phyloP scores from a whole-genome alignment of 2,888 invertebrate species.

The Idaea straminata region DNA sequence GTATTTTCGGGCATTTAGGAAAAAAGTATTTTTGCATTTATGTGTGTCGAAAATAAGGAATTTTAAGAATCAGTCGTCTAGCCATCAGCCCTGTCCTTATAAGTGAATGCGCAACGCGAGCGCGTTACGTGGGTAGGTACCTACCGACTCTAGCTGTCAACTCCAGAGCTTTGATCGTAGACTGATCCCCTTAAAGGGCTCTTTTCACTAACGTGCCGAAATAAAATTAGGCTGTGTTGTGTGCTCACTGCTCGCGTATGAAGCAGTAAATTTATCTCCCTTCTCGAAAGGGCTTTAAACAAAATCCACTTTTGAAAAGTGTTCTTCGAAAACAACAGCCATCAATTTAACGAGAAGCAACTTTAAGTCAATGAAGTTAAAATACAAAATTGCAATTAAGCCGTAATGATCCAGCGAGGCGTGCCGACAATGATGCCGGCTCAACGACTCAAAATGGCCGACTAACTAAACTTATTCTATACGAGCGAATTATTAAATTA shows the following conservation, averaged over 20 bases:
- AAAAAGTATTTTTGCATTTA: too few species aligned
- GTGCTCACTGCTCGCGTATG: not conserved
- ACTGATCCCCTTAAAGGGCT: not conserved
- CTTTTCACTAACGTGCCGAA: not conserved
- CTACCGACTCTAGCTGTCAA: not conserved
- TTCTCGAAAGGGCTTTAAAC: not conserved
- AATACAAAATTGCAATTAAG: conserved; percentile 4
- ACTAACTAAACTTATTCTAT: conserved; percentile 18
- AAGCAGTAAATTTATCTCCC: conserved; percentile 1
- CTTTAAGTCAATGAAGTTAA: not conserved
- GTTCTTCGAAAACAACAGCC: not conserved
- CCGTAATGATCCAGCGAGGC: not conserved
- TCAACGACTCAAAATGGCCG: not conserved
- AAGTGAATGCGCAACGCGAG: not conserved
- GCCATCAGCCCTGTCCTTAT: not conserved
- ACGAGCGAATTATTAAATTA: conserved; percentile 20
- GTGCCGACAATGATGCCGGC: conserved; percentile 1
- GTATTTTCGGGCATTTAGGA: too few species aligned
- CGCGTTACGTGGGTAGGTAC: not conserved
- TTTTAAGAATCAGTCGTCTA: not conserved
- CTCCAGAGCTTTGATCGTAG: not conserved
- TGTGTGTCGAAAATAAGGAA: too few species aligned
- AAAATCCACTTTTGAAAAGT: conserved; percentile 1
- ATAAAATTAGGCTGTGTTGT: not conserved
- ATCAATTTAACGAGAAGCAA: conserved; percentile 3